Evolutionary conservation across 2,113 vertebrate genomes (phyloP).

Genomic region (Stegostoma tigrinum): DNA sequence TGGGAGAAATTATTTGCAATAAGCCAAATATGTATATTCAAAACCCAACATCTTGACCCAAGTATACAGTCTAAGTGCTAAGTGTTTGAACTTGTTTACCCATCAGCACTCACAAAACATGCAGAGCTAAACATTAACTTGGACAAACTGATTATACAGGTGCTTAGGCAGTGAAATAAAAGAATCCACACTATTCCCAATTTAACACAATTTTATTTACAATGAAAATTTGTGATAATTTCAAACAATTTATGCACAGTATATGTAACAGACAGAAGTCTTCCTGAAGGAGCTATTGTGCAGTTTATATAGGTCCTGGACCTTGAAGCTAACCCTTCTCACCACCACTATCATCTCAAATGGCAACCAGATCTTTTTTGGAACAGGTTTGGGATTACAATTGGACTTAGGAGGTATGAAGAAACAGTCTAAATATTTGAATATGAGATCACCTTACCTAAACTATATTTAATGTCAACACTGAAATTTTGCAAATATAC

Average conservation of each 20-base stretch:
- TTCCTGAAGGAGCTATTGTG: conserved; percentile 31
- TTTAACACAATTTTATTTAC: conserved; percentile 37
- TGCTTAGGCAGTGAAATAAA: conserved; percentile 21
- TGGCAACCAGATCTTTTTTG: conserved; percentile 64
- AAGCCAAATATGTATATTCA: not conserved
- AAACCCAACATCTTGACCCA: not conserved
- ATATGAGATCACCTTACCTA: conserved; percentile 80
- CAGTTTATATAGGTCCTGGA: conserved; percentile 39
- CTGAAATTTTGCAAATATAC: conserved; percentile 77
- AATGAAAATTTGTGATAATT: conserved; percentile 12
- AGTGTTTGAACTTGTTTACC: conserved; percentile 1
- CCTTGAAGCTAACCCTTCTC: not conserved
- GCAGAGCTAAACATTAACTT: conserved; percentile 6
- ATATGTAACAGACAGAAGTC: conserved; percentile 26
- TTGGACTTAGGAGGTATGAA: conserved; percentile 61
- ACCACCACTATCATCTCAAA: conserved; percentile 24
- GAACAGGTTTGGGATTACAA: conserved; percentile 65
- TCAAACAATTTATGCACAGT: conserved; percentile 36
- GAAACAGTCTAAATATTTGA: conserved; percentile 64
- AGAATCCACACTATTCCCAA: conserved; percentile 36
- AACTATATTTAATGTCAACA: conserved; percentile 67
- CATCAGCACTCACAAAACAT: not conserved
- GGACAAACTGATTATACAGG: not conserved
- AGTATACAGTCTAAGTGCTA: not conserved
- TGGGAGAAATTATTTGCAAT: conserved; percentile 18